Percentiles rank a stretch among this genome's conserved stretches.
These are phyloP conservation scores for Caenorhabditis sinica DNA, from an alignment of 2,888 invertebrate species.

Conservation along the genomic window DNA sequence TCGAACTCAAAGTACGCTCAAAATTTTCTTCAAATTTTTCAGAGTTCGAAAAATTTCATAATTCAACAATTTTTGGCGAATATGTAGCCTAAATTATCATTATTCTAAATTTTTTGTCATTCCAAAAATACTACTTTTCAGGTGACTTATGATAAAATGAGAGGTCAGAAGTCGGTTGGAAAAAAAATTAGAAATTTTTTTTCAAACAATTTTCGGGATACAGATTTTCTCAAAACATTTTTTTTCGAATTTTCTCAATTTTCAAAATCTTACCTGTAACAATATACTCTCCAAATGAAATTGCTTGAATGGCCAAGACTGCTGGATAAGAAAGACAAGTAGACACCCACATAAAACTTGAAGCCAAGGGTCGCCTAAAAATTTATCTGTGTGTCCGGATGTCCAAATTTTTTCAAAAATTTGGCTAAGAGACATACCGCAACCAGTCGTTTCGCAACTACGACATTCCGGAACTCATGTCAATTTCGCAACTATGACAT, in stretches of 20 bases:
- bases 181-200: too few relatives aligned
- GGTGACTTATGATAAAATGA: too few relatives aligned
- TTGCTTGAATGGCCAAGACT: conserved; percentile 78
- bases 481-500: too few relatives aligned
- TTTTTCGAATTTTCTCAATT: not conserved
- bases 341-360: conserved; percentile 79
- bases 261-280: conserved; percentile 65
- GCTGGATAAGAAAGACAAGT: conserved; percentile 78
- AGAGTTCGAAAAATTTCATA: conserved; percentile 3
- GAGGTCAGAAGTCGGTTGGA: too few relatives aligned
- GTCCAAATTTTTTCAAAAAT: not conserved
- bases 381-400: not conserved
- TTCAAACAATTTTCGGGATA: too few relatives aligned
- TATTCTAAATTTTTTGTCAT: not conserved
- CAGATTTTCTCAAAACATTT: too few relatives aligned
- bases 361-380: conserved; percentile 77
- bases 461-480: too few relatives aligned
- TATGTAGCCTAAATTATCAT: too few relatives aligned
- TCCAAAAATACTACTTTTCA: too few relatives aligned
- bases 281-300: conserved; percentile 80
- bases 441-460: too few relatives aligned
- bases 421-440: too few relatives aligned
- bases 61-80: not conserved
- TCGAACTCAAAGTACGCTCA: too few relatives aligned
- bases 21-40: not conserved